phyloP scores from a whole-genome alignment of 2,888 invertebrate species.

The Ornithoptera alexandrae region DNA sequence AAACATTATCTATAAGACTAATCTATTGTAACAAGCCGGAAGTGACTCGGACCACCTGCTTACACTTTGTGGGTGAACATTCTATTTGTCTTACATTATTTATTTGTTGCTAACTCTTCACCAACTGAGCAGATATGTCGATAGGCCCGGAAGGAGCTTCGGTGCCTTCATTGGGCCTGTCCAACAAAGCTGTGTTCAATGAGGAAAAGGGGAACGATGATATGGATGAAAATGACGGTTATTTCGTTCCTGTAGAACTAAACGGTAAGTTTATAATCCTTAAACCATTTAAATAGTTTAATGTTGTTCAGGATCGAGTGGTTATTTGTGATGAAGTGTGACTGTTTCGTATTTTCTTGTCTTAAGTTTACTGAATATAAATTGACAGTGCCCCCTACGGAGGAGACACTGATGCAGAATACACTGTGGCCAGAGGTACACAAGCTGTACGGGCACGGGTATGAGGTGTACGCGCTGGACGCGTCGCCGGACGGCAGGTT shows the following conservation, averaged over 20 bases:
- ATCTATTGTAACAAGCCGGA: neutral
- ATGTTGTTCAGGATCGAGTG: neutral
- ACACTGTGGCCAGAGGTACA: slow-evolving; percentile 98
- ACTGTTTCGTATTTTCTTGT: too few relatives aligned
- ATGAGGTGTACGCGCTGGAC: slow-evolving; percentile 92
- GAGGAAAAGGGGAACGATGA: slow-evolving; percentile 44
- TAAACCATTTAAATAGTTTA: neutral
- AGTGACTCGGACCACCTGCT: neutral
- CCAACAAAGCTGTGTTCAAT: slow-evolving; percentile 94
- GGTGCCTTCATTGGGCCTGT: slow-evolving; percentile 95
- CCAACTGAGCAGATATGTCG: slow-evolving; percentile 1
- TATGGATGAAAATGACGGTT: slow-evolving; percentile 53
- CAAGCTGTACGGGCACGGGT: slow-evolving; percentile 98
- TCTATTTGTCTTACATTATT: too few relatives aligned
- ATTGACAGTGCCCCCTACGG: slow-evolving; percentile 89
- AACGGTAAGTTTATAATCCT: slow-evolving; percentile 46
- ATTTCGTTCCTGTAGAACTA: slow-evolving; percentile 59
- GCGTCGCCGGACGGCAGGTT: slow-evolving; percentile 85
- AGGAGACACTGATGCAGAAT: slow-evolving; percentile 94
- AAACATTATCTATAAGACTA: too few relatives aligned
- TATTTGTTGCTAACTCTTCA: too few relatives aligned
- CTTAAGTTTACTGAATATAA: neutral
- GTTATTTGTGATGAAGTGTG: neutral
- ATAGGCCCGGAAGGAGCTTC: slow-evolving; percentile 89
- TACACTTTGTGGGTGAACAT: too few relatives aligned